phyloP scores from a whole-genome alignment of 2,113 vertebrate species.

The Noturus placidus region DNA sequence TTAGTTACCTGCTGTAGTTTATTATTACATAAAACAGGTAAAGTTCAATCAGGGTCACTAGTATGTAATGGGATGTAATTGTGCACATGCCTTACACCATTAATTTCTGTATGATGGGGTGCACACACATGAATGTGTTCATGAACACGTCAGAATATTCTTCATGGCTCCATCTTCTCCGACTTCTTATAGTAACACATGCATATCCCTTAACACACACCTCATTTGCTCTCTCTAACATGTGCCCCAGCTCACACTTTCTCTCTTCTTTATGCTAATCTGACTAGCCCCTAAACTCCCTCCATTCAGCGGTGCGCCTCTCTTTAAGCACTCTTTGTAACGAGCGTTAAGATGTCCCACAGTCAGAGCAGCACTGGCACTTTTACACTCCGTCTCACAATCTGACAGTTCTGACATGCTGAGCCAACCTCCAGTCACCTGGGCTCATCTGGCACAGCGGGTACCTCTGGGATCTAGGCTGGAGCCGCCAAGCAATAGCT shows the following conservation, averaged over 20 bases:
- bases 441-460: slow-evolving; percentile 43
- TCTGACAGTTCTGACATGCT: slow-evolving; percentile 39
- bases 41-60: not conserved
- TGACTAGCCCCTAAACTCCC: slow-evolving; percentile 26
- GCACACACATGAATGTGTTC: not conserved
- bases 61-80: not conserved
- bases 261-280: slow-evolving; percentile 30
- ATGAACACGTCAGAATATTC: not conserved
- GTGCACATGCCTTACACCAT: not conserved
- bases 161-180: not conserved
- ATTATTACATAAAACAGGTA: not conserved
- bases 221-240: not conserved
- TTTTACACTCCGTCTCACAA: slow-evolving; percentile 39
- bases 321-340: slow-evolving; percentile 41
- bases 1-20: not conserved
- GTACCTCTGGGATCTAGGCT: slow-evolving; percentile 28
- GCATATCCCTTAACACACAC: slow-evolving; percentile 8
- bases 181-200: slow-evolving; percentile 3
- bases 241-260: slow-evolving; percentile 13
- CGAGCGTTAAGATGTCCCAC: slow-evolving; percentile 34
- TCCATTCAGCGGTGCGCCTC: slow-evolving; percentile 2
- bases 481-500: slow-evolving; percentile 31
- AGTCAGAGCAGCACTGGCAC: slow-evolving; percentile 31
- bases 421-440: slow-evolving; percentile 46
- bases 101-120: not conserved